These are phyloP conservation scores for Drosophila lutescens DNA, from an alignment of 2,888 invertebrate genomes.

Conservation along the genomic window DNA sequence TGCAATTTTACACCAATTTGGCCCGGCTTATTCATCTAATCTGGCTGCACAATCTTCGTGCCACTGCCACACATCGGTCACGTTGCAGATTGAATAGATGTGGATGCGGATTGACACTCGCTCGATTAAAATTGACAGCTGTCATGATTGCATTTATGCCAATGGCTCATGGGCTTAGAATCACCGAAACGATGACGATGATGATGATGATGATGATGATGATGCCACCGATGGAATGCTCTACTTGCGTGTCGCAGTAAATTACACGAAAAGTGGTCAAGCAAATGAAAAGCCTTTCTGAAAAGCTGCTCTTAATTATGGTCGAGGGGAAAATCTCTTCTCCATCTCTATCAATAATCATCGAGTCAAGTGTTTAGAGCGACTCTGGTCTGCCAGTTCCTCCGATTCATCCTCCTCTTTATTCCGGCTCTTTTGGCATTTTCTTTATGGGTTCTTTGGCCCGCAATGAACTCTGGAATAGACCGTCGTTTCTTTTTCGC, in stretches of 20 bases:
- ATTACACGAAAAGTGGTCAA: conserved; percentile 25
- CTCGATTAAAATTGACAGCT: conserved; percentile 76
- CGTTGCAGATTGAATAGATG: conserved; percentile 43
- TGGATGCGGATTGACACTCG: conserved; percentile 59
- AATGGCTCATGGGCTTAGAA: conserved; percentile 25
- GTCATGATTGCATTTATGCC: conserved; percentile 65
- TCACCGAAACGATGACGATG: background rate
- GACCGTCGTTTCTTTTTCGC: conserved; percentile 24
- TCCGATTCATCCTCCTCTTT: conserved; percentile 4
- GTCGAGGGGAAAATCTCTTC: conserved; percentile 34
- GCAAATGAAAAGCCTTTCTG: conserved; percentile 38
- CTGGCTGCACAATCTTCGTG: conserved; percentile 51
- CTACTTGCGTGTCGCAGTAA: conserved; percentile 39
- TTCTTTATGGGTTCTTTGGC: conserved; percentile 46
- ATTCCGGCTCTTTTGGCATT: conserved; percentile 10
- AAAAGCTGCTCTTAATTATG: conserved; percentile 31
- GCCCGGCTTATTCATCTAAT: conserved; percentile 65
- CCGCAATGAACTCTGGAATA: conserved; percentile 36
- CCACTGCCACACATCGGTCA: conserved; percentile 50
- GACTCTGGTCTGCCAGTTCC: conserved; percentile 13
- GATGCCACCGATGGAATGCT: conserved; percentile 6
- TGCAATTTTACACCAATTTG: conserved; percentile 57
- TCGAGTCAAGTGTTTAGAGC: conserved; percentile 23
- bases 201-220: background rate
- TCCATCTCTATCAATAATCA: conserved; percentile 31